Base-by-base conservation (phyloP, 2,888 invertebrate genomes). In the Tridacna gigas region DNA sequence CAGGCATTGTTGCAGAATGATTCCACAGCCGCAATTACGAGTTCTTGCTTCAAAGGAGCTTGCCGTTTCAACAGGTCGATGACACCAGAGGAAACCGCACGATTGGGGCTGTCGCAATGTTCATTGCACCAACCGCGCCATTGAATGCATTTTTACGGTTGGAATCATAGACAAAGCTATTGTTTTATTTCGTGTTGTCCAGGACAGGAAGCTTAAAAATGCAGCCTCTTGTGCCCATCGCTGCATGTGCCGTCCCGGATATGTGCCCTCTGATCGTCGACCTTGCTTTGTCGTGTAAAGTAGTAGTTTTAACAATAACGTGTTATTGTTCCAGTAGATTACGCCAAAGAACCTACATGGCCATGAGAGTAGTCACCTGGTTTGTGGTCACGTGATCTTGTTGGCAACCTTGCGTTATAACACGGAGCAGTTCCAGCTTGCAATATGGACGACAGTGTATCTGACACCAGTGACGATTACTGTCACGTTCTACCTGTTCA, bases 201-300 rank as follows among this genome's bases (percentile, higher is more conserved):
- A 45, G 9, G 84, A 84, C 77, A 75, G 69, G n/a, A 61, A 61
- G 18, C 77, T 84, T 0, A 15, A 79, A 45, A 79, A 82, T 48
- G 78, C 84, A 4, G 82, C 84, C 13, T 84, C n/a, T 84, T 47
- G 77, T 82, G 13, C 79, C 76, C 13, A 84, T 84, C n/a, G 84
- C 84, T 5, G 74, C 82, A 0, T 61, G 82, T 20, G 84, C 84
- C 20, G 13, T 84, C 0, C 79, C 84, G 0, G 84, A 84, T 45
- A n/a, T 84, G 26, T 26, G 79, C 47, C 82, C 79, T 69, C 56
- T 84, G 26, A 20, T 48, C 0, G 18, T 82, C 5, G 73, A 84
- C 66, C n/a, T 82, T 11, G 51, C 51, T n/a, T 9, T 60, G 11
- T 76, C 84, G 0, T 61, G 79, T 56, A 82, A 82, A 37, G 65